These are phyloP conservation scores for Lamprotornis superbus DNA, from an alignment of 2,113 vertebrate genomes.

Conservation along the genomic window DNA sequence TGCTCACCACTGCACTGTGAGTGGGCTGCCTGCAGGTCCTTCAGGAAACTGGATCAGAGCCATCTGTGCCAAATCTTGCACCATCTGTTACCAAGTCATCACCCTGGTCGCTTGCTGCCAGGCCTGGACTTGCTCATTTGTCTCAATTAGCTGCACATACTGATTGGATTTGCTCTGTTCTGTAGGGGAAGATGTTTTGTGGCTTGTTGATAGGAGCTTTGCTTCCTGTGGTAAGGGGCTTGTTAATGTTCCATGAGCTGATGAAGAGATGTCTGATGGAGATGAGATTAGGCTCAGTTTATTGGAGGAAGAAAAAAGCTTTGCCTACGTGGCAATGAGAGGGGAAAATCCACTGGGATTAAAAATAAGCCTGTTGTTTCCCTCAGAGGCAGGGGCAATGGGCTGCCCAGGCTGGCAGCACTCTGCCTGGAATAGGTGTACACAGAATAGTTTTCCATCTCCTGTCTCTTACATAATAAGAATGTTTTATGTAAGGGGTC, in stretches of 20 bases:
- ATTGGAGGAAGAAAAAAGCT: not conserved
- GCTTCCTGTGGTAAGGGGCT: not conserved
- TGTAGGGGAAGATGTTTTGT: not conserved
- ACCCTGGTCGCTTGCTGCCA: not conserved
- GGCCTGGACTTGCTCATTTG: not conserved
- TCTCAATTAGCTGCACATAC: not conserved
- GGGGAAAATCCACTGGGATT: not conserved
- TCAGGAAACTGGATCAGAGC: not conserved
- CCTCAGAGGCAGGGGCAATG: not conserved
- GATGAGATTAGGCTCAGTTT: not conserved
- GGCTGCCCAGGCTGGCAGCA: not conserved
- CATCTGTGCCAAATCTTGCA: not conserved
- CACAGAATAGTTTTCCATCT: not conserved
- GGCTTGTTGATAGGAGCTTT: not conserved
- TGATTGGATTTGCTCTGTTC: not conserved
- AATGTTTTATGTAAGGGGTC: not conserved
- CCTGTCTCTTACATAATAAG: not conserved
- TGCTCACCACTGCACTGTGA: not conserved
- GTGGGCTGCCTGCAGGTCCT: not conserved
- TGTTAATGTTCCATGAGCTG: not conserved
- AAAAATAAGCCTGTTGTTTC: not conserved
- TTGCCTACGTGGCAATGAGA: rapidly evolving
- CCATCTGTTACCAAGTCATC: not conserved
- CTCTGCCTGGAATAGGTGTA: not conserved
- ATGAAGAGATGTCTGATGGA: not conserved